These are phyloP conservation scores for Palythoa heliodiscus DNA, from an alignment of 92 coral and sea anemone genomes.

Conservation along the genomic window DNA sequence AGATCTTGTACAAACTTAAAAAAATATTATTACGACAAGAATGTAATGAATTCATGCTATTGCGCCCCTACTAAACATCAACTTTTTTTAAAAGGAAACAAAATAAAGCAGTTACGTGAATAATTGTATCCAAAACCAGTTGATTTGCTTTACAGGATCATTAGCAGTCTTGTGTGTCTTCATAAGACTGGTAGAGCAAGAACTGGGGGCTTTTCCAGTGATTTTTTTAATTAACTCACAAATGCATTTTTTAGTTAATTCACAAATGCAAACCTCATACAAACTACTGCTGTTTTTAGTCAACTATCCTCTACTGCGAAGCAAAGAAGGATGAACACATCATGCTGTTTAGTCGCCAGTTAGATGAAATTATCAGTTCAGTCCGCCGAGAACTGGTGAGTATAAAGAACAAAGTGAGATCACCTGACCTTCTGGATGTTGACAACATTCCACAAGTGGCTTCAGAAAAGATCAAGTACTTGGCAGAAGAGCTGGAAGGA, in stretches of 20 bases:
- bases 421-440: conserved; percentile 86
- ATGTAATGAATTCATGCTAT: too few species aligned
- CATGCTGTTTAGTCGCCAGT: conserved; percentile 71
- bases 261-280: neutral
- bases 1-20: too few species aligned
- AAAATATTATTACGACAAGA: too few species aligned
- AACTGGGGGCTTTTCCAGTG: neutral
- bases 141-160: too few species aligned
- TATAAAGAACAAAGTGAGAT: conserved; percentile 81
- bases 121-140: too few species aligned
- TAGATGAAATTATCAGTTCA: conserved; percentile 73
- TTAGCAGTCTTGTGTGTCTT: too few species aligned
- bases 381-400: conserved; percentile 82
- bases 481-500: conserved; percentile 77
- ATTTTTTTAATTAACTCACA: neutral
- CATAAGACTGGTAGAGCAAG: too few species aligned
- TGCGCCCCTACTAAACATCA: too few species aligned
- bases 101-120: too few species aligned
- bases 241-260: neutral
- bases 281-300: conserved; percentile 54
- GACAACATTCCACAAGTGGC: conserved; percentile 84
- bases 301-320: conserved; percentile 91
- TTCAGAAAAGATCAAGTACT: conserved; percentile 72
- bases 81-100: too few species aligned
- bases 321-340: conserved; percentile 97